Base-by-base conservation (phyloP, 1,140 invertebrate genomes). In the Chrysoperla carnea region DNA sequence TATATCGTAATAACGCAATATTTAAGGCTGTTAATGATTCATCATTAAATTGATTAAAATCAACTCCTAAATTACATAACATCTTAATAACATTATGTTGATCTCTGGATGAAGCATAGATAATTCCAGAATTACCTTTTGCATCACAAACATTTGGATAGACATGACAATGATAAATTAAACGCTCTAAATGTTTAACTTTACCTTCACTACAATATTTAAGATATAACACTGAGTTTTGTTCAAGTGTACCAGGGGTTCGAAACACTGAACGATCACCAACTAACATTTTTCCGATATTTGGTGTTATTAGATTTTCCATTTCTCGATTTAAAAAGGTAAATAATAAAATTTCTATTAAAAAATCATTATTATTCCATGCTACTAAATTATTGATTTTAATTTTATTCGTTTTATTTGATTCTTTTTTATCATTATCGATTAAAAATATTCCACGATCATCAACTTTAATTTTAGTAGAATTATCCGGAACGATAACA, bases 11-110 rank as follows among this genome's bases (percentile, higher is more conserved):
- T 0, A 70, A 43, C 35, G 57, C 59, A 0, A 69, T 42, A 8
- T 50, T 55, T 12, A 72, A 54, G 11, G 68, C 56, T 27, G 66
- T 69, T 42, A 67, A 55, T 27, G 67, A 64, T 31, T 64, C 63
- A 44, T 72, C 68, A 48, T 71, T 71, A 29, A 52, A 54, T 17
- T 47, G 43, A 49, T 70, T 55, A 6, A 69, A 41, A 40, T 62
- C 56, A 5, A 62, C 66, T 4, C 68, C 68, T 28, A 60, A 60
- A 44, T 66, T 61, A 1, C 59, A 52, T 7, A 72, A 50, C 8
- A 49, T 41, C 29, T 46, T 45, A 14, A 62, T 55, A 8, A 52
- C 40, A n/a, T 51, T 41, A 4, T 40, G 37, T 17, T 48, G 46
- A 45, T 59, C 52, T 27, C 57, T 57, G 42, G 64, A 57, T n/a